phyloP scores from a whole-genome alignment of 2,888 invertebrate genomes.

The Andrena trimmerana region DNA sequence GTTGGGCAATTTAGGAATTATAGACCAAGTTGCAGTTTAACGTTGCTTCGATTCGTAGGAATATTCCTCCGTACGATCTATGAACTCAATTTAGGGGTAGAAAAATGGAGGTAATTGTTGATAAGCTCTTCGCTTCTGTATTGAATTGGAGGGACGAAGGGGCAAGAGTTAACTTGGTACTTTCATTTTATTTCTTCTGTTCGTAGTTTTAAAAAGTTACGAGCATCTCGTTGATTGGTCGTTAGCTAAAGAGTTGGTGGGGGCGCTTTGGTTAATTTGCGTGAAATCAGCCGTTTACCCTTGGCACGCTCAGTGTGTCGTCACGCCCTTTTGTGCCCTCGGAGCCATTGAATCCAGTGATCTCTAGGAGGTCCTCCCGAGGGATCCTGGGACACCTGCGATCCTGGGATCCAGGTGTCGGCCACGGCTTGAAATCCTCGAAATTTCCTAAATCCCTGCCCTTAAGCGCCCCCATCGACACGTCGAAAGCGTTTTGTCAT shows the following conservation, averaged over 20 bases:
- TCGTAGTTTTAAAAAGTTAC: neutral
- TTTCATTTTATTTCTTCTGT: too few relatives aligned
- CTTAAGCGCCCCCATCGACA: constrained; percentile 42
- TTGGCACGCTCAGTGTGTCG: constrained; percentile 73
- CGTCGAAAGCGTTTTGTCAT: constrained; percentile 41
- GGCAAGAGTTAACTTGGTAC: too few relatives aligned
- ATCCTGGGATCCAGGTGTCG: constrained; percentile 70
- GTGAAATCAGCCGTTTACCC: constrained; percentile 78
- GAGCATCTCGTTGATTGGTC: neutral
- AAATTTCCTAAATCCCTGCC: constrained; percentile 49
- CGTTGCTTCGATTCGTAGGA: too few relatives aligned
- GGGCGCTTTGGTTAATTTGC: constrained; percentile 78
- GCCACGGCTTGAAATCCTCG: constrained; percentile 40
- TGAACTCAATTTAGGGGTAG: too few relatives aligned
- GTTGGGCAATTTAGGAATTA: neutral
- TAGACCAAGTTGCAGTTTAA: too few relatives aligned
- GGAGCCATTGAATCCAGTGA: constrained; percentile 67
- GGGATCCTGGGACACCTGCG: constrained; percentile 67
- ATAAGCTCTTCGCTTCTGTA: too few relatives aligned
- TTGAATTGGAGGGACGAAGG: too few relatives aligned
- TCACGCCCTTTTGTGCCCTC: constrained; percentile 76
- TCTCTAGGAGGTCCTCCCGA: constrained; percentile 62
- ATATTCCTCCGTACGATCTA: too few relatives aligned
- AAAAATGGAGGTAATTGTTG: too few relatives aligned
- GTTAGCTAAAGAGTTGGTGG: constrained; percentile 38